Conservation (phyloP, 2,888 invertebrate species). For the Caenorhabditis sp. region DNA sequence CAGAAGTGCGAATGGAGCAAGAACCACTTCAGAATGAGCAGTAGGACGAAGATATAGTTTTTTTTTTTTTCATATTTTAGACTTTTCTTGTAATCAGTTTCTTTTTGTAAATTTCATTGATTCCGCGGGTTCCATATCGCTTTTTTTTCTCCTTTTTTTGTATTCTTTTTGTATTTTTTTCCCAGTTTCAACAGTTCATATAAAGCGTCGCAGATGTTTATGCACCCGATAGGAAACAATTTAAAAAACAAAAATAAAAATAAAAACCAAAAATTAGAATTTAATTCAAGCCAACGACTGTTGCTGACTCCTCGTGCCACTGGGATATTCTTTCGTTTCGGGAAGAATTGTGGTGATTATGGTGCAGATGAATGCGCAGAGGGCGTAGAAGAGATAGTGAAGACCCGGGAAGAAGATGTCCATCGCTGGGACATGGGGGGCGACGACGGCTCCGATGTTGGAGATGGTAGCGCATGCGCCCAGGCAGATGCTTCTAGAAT, state of each 20-base stretch:
- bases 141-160: no score
- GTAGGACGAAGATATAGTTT: background rate
- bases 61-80: no score
- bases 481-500: conserved; percentile 72
- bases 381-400: conserved; percentile 58
- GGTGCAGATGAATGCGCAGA: conserved; percentile 57
- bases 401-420: conserved; percentile 62
- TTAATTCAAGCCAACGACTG: conserved; percentile 64
- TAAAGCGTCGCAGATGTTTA: conserved; percentile 5
- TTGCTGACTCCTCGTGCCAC: conserved; percentile 48
- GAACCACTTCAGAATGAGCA: conserved; percentile 53
- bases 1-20: conserved; percentile 40
- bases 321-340: conserved; percentile 58
- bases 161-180: no score
- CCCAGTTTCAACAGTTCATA: background rate
- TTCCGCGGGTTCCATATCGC: no score
- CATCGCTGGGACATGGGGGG: conserved; percentile 69
- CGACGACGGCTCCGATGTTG: conserved; percentile 70
- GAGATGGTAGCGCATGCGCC: conserved; percentile 72
- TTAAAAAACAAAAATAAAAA: background rate
- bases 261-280: no score
- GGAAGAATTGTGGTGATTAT: conserved; percentile 65
- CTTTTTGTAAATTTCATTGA: no score
- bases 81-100: no score
- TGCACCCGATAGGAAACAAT: conserved; percentile 14